These are phyloP conservation scores for Cinclus cinclus DNA, from an alignment of 2,113 vertebrate species.

Conservation along the genomic window DNA sequence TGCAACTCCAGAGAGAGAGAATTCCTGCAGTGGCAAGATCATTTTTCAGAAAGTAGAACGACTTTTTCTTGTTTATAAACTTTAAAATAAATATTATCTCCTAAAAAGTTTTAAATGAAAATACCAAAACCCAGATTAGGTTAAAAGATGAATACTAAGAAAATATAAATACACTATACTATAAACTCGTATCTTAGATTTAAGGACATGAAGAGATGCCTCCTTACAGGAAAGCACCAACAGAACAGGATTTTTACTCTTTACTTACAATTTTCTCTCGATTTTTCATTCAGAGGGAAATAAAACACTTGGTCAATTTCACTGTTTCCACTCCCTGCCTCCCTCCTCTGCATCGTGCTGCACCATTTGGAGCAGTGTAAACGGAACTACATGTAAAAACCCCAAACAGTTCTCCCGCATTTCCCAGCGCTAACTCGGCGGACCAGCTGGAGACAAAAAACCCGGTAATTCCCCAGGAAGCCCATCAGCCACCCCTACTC, in stretches of 20 bases:
- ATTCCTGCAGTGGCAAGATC: neutral
- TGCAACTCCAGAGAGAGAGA: neutral
- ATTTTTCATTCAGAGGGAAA: neutral
- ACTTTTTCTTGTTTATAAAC: neutral
- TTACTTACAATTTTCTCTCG: neutral
- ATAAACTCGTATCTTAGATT: neutral
- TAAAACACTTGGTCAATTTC: neutral
- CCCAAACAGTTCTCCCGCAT: neutral
- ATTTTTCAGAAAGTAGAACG: neutral
- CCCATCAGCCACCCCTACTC: neutral
- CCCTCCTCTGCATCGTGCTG: neutral
- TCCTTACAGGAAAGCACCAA: fast-evolving
- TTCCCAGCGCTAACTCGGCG: neutral
- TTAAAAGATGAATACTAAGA: neutral
- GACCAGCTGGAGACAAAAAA: neutral
- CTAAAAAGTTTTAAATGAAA: neutral
- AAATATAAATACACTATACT: fast-evolving
- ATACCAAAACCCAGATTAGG: neutral
- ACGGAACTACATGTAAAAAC: neutral
- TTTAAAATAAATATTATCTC: fast-evolving
- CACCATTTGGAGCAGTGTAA: neutral
- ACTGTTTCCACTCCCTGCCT: neutral
- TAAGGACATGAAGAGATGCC: neutral
- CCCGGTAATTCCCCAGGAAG: neutral
- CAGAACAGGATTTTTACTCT: neutral